Evolutionary conservation across 2,888 invertebrate species (phyloP).

Genomic region (Sthenelais limicola): DNA sequence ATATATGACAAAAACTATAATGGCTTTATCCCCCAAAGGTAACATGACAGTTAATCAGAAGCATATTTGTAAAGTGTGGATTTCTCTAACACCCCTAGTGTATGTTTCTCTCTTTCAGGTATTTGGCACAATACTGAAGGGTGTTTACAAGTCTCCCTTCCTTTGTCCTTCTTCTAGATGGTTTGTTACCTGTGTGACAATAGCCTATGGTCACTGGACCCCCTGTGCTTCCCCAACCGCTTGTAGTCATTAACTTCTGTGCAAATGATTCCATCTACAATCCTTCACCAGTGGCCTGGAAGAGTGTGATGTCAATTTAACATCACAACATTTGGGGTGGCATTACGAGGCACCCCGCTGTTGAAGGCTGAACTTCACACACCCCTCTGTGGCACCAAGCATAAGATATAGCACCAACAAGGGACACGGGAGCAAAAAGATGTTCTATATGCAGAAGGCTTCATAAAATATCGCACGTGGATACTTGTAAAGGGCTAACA

Average conservation of each 20-base stretch:
- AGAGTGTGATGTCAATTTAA: slow-evolving; percentile 28
- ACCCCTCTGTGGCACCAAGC: neutral
- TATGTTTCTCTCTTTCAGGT: too few relatives aligned
- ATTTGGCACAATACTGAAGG: too few relatives aligned
- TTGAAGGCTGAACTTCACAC: too few relatives aligned
- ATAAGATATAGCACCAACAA: slow-evolving; percentile 14
- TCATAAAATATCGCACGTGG: slow-evolving; percentile 1
- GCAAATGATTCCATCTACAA: slow-evolving; percentile 20
- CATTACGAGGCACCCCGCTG: too few relatives aligned
- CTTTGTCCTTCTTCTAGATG: slow-evolving; percentile 10
- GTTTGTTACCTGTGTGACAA: slow-evolving; percentile 1
- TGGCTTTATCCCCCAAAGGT: too few relatives aligned
- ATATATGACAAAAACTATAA: too few relatives aligned
- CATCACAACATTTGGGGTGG: slow-evolving; percentile 17
- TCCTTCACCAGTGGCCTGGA: neutral
- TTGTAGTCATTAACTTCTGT: slow-evolving; percentile 12
- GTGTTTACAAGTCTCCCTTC: too few relatives aligned
- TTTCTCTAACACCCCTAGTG: too few relatives aligned
- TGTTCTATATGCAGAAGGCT: neutral
- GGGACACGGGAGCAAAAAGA: slow-evolving; percentile 2
- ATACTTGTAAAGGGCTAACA: slow-evolving; percentile 21
- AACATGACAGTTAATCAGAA: too few relatives aligned
- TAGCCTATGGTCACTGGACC: too few relatives aligned
- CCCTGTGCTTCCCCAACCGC: too few relatives aligned
- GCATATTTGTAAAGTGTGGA: too few relatives aligned